Percentiles rank a stretch among this genome's conserved stretches.
These are phyloP conservation scores for Salpingus planirostris DNA, from an alignment of 2,888 invertebrate genomes.

Conservation along the genomic window DNA sequence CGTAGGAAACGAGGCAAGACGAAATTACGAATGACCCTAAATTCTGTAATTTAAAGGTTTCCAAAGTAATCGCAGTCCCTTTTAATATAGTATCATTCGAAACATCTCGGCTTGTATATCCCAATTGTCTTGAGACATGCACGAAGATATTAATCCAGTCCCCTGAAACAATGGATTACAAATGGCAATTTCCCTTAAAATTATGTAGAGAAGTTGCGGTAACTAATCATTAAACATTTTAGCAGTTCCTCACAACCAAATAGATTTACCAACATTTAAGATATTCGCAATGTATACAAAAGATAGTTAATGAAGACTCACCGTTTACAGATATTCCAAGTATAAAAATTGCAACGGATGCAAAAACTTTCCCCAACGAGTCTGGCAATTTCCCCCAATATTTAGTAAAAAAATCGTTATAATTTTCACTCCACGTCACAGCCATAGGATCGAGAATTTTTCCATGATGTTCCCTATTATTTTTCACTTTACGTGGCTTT, in stretches of 20 bases:
- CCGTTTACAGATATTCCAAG: conserved; percentile 56
- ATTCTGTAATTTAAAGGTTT: conserved; percentile 47
- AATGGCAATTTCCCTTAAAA: no score
- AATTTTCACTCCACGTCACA: conserved; percentile 53
- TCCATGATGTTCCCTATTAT: conserved; percentile 2
- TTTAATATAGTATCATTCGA: conserved; percentile 29
- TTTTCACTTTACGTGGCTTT: no score
- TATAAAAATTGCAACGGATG: conserved; percentile 52
- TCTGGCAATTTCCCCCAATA: conserved; percentile 50
- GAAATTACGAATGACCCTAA: conserved; percentile 44
- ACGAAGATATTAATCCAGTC: conserved; percentile 60
- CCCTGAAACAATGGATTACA: conserved; percentile 48
- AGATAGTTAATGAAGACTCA: no score
- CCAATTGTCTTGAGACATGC: conserved; percentile 50
- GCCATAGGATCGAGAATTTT: conserved; percentile 43
- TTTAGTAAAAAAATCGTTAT: conserved; percentile 46
- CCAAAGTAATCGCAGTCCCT: conserved; percentile 35
- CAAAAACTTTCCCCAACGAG: conserved; percentile 47
- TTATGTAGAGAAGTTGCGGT: no score
- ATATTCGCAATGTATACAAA: background rate
- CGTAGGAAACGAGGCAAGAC: conserved; percentile 48
- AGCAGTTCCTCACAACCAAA: no score
- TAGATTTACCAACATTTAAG: no score
- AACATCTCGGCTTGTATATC: conserved; percentile 27
- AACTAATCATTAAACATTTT: no score